These are phyloP conservation scores for Knipowitschia caucasica DNA, from an alignment of 2,797 vertebrate genomes.

Conservation along the genomic window DNA sequence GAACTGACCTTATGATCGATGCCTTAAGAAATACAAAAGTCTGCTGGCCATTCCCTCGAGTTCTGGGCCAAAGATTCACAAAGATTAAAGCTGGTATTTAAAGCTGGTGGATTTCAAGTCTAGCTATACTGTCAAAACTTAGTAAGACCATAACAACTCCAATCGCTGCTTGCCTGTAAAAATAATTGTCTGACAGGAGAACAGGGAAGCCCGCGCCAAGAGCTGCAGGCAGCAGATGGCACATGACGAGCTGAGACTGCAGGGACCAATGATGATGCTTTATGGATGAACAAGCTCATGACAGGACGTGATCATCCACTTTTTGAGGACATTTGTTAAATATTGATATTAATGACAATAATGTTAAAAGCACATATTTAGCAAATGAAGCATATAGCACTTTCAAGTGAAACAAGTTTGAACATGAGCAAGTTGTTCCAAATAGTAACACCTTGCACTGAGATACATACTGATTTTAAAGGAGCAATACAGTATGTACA, in stretches of 20 bases:
- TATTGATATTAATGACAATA: slow-evolving; percentile 28
- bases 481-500: too few relatives aligned
- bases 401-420: too few relatives aligned
- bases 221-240: slow-evolving; percentile 60
- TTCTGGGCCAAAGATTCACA: slow-evolving; percentile 8
- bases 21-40: too few relatives aligned
- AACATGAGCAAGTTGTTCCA: too few relatives aligned
- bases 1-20: too few relatives aligned
- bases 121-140: slow-evolving; percentile 27
- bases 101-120: slow-evolving; percentile 18
- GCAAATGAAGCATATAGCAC: too few relatives aligned
- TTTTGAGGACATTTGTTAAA: slow-evolving; percentile 38
- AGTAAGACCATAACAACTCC: slow-evolving; percentile 34
- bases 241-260: slow-evolving; percentile 38
- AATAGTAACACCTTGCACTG: too few relatives aligned
- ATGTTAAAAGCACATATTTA: too few relatives aligned
- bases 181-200: slow-evolving; percentile 52
- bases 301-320: slow-evolving; percentile 38
- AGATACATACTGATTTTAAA: too few relatives aligned
- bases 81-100: slow-evolving; percentile 18
- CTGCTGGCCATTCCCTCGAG: too few relatives aligned
- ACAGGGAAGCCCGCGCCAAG: slow-evolving; percentile 51
- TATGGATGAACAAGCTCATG: slow-evolving; percentile 47
- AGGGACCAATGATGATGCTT: slow-evolving; percentile 56
- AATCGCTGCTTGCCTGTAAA: slow-evolving; percentile 36